phyloP scores from a whole-genome alignment of 2,888 invertebrate genomes.

The Lasioglossum marginatum region DNA sequence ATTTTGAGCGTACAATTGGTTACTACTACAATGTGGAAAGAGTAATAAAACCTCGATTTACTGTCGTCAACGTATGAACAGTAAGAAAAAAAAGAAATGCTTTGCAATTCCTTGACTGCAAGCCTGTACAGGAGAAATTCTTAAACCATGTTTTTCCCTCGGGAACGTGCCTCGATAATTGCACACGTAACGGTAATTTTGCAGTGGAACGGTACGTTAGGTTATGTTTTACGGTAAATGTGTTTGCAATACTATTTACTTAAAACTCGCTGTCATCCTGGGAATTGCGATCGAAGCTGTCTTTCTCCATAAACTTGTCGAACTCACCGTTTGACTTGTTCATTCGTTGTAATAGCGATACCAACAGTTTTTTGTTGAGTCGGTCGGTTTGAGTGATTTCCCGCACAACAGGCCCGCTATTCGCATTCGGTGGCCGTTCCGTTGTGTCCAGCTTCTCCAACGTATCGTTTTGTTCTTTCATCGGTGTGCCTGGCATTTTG shows the following conservation, averaged over 20 bases:
- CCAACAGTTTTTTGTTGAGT: slow-evolving; percentile 88
- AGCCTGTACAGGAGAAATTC: background rate
- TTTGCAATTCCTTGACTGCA: background rate
- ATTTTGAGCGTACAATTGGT: background rate
- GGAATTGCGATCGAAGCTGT: slow-evolving; percentile 79
- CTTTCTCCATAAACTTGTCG: slow-evolving; percentile 76
- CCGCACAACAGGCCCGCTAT: slow-evolving; percentile 74
- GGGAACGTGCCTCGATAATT: slow-evolving; percentile 25
- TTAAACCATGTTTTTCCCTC: slow-evolving; percentile 4
- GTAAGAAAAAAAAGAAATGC: background rate
- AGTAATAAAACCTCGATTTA: background rate
- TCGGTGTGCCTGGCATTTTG: slow-evolving; percentile 80
- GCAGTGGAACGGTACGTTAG: slow-evolving; percentile 18
- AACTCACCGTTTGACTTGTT: slow-evolving; percentile 82
- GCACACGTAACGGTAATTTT: slow-evolving; percentile 36
- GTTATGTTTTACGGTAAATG: slow-evolving; percentile 44
- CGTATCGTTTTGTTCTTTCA: slow-evolving; percentile 67
- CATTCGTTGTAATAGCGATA: slow-evolving; percentile 87
- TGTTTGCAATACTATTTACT: slow-evolving; percentile 6
- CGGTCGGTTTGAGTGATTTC: slow-evolving; percentile 88
- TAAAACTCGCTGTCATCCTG: slow-evolving; percentile 84
- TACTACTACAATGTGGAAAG: background rate
- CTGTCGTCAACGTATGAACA: background rate
- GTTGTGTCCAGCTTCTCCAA: slow-evolving; percentile 62
- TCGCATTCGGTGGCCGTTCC: slow-evolving; percentile 59